A percentile compares a stretch with the other conserved stretches of the same genome.
phyloP scores from a whole-genome alignment of 2,113 vertebrate genomes.

The Copsychus sechellarum region DNA sequence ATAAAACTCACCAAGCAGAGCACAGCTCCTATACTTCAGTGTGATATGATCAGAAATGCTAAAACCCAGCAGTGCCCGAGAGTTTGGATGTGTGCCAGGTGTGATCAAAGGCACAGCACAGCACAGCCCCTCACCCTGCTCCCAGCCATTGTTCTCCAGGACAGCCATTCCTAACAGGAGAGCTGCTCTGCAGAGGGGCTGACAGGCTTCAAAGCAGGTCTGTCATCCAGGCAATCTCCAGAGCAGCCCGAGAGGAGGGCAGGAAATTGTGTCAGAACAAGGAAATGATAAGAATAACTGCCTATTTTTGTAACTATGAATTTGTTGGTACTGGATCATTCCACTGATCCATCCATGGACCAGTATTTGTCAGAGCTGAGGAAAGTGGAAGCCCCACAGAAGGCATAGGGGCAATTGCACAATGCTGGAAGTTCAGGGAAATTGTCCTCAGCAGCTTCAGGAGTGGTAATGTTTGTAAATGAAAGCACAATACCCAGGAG shows the following conservation, averaged over 20 bases:
- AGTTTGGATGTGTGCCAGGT: not conserved
- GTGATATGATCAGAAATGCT: not conserved
- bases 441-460: not conserved
- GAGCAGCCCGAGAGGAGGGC: not conserved
- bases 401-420: not conserved
- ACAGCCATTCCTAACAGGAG: not conserved
- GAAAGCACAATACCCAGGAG: slow-evolving; percentile 14
- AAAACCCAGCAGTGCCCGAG: not conserved
- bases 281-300: slow-evolving; percentile 50
- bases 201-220: slow-evolving; percentile 41
- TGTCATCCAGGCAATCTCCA: slow-evolving; percentile 19
- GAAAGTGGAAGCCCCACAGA: not conserved
- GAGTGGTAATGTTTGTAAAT: not conserved
- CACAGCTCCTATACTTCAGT: too few species aligned
- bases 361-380: not conserved
- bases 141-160: not conserved
- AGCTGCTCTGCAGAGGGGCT: not conserved
- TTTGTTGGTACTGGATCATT: slow-evolving; percentile 5
- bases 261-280: slow-evolving; percentile 51
- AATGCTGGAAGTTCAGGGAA: not conserved
- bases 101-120: slow-evolving; percentile 14
- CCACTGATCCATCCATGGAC: not conserved
- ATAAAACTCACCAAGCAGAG: not conserved
- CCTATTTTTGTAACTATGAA: slow-evolving; percentile 31
- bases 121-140: not conserved